phyloP scores from a whole-genome alignment of 1,140 invertebrate species.

The Belonocnema kinseyi region DNA sequence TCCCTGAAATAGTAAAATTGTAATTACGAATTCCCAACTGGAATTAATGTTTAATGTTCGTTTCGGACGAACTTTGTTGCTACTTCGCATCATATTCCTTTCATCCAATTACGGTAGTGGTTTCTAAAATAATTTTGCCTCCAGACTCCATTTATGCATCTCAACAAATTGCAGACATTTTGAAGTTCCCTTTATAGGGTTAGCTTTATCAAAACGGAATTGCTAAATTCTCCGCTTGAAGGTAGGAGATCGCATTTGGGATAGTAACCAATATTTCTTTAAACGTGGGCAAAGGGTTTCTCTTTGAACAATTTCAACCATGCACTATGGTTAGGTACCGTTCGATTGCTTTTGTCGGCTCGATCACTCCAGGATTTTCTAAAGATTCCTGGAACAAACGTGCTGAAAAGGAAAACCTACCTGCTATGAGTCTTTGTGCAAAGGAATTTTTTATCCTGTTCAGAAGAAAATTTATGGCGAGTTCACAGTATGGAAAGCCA shows the following conservation, averaged over 20 bases:
- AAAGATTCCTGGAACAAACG: slow-evolving; percentile 22
- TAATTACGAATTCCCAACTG: too few species aligned
- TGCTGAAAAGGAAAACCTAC: slow-evolving; percentile 11
- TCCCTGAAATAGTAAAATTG: too few species aligned
- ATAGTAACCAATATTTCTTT: slow-evolving; percentile 9
- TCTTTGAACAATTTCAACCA: not conserved
- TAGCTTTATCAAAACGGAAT: not conserved
- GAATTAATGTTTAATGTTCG: too few species aligned
- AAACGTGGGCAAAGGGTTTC: not conserved
- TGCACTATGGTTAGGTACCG: not conserved
- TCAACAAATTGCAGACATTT: not conserved
- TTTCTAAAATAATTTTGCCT: not conserved
- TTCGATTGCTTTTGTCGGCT: slow-evolving; percentile 24
- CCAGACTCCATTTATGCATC: slow-evolving; percentile 14
- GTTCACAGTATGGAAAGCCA: not conserved
- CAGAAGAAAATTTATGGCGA: not conserved
- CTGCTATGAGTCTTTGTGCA: slow-evolving; percentile 13
- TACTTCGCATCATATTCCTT: too few species aligned
- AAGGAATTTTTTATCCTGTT: slow-evolving; percentile 22
- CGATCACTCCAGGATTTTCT: slow-evolving; percentile 22
- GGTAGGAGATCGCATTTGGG: not conserved
- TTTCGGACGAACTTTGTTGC: too few species aligned
- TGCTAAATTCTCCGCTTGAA: not conserved
- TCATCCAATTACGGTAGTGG: not conserved
- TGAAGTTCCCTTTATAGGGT: not conserved